phyloP scores from a whole-genome alignment of 2,797 vertebrate species.

The Sebastiscus albofasciatus region DNA sequence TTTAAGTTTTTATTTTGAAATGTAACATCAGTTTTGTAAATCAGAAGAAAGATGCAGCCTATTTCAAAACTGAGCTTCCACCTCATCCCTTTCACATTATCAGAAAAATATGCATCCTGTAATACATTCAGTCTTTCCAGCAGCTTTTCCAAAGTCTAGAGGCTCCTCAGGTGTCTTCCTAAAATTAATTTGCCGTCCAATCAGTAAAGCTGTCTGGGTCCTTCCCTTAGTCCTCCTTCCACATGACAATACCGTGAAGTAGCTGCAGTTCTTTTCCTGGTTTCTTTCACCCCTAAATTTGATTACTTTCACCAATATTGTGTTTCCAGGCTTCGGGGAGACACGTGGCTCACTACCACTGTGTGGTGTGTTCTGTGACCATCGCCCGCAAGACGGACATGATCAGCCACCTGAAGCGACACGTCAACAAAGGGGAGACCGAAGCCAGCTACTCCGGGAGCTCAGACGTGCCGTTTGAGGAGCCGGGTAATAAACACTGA shows the following conservation, averaged over 20 bases:
- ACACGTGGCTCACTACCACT: constrained; percentile 94
- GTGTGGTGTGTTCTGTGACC: constrained; percentile 94
- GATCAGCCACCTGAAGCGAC: constrained; percentile 93
- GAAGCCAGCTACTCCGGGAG: constrained; percentile 87
- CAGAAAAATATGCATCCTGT: neutral
- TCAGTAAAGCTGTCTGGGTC: neutral
- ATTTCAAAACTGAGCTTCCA: neutral
- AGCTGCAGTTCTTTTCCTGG: neutral
- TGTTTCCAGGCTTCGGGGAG: constrained; percentile 81
- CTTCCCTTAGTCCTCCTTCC: neutral
- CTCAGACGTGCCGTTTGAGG: constrained; percentile 70
- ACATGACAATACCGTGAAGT: neutral
- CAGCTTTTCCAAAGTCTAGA: neutral
- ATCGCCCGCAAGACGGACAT: constrained; percentile 94
- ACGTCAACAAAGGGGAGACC: constrained; percentile 94
- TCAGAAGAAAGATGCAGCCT: neutral
- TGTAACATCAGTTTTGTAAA: neutral
- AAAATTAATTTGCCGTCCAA: neutral
- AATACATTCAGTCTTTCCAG: neutral
- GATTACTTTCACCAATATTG: neutral
- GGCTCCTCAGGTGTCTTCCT: neutral
- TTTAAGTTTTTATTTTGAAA: neutral
- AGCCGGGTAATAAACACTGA: constrained; percentile 60
- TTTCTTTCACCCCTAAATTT: neutral
- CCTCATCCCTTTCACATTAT: neutral